A percentile compares a stretch with the other conserved stretches of the same genome.
Conservation (phyloP, 2,888 invertebrate species). For the Oscheius sp. region DNA sequence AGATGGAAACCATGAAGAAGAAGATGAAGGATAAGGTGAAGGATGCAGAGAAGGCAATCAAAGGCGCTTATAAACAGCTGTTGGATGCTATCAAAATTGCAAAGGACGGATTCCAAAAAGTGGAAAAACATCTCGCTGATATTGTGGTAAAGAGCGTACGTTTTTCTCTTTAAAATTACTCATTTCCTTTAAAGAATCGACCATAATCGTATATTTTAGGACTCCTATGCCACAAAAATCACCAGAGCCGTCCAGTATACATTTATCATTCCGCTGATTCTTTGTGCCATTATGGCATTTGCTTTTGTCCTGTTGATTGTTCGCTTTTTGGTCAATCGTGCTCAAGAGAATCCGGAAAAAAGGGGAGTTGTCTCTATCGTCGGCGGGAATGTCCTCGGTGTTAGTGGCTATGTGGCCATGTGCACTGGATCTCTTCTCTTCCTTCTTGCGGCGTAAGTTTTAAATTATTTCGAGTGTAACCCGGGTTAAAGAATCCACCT, state of each 20-base stretch:
- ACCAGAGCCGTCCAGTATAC: not conserved
- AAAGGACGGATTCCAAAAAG: not conserved
- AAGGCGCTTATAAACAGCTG: not conserved
- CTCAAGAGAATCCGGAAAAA: not conserved
- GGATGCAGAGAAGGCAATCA: not conserved
- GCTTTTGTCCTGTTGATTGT: not conserved
- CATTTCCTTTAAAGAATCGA: too few species aligned
- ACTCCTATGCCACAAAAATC: not conserved
- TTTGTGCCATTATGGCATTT: not conserved
- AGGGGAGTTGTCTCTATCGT: not conserved
- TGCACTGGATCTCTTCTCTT: constrained; percentile 5
- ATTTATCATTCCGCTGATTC: not conserved
- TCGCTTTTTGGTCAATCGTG: not conserved
- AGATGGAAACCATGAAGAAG: too few species aligned
- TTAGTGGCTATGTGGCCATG: constrained; percentile 20
- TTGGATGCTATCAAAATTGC: not conserved
- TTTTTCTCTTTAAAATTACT: not conserved
- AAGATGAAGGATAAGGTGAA: too few species aligned
- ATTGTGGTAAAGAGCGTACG: constrained; percentile 1
- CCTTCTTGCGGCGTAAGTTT: not conserved
- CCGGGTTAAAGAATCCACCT: not conserved
- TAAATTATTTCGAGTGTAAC: too few species aligned
- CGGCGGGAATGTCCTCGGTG: constrained; percentile 6
- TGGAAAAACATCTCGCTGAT: not conserved
- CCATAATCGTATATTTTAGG: not conserved